Base-by-base conservation (phyloP, 2,113 vertebrate species). In the Rhipidura dahli region DNA sequence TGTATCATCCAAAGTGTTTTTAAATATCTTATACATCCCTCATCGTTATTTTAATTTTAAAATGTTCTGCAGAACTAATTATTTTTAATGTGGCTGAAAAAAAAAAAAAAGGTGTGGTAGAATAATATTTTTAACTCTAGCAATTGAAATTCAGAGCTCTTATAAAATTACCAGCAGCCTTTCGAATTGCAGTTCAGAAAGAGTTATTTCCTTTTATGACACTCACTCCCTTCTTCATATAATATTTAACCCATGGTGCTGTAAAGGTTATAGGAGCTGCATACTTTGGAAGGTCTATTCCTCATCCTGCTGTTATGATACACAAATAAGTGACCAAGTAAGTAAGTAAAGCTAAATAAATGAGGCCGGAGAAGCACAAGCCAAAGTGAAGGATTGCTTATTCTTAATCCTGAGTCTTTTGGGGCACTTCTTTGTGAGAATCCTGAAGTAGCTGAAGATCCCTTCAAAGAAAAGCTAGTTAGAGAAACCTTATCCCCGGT, bases 391-490 rank as follows among this genome's bases (percentile, higher is more conserved):
- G 33, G 18, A 77, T 72, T 80, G 71, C 91, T 93, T 83, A 27
- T 80, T 94, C 94, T 91, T 97, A 97, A 97, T 96, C 96, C 93
- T 96, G 92, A 83, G 82, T 94, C 51, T 66, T 93, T 89, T 35
- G 75, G 42, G 76, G 31, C 72, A 86, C 91, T 92, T 87, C 82
- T 97, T 97, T 93, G 90, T 93, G 90, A 96, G 87, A 71, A 82
- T 92, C 69, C 64, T 17, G 13, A 95, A 97, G 96, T 80, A 80
- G 76, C 68, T 87, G 92, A 69, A 91, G 92, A 94, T 88, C 64
- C 56, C 82, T 96, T 96, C 95, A 96, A 97, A 97, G 95, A 79
- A 94, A 97, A 96, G 40, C 50, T 53, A 77, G 91, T 95, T 96
- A 92, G 12, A 90, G 81, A 95, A 79, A 94, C 90, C 61, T 93